These are phyloP conservation scores for Ricordea florida DNA, from an alignment of 92 coral and sea anemone genomes.

Conservation along the genomic window DNA sequence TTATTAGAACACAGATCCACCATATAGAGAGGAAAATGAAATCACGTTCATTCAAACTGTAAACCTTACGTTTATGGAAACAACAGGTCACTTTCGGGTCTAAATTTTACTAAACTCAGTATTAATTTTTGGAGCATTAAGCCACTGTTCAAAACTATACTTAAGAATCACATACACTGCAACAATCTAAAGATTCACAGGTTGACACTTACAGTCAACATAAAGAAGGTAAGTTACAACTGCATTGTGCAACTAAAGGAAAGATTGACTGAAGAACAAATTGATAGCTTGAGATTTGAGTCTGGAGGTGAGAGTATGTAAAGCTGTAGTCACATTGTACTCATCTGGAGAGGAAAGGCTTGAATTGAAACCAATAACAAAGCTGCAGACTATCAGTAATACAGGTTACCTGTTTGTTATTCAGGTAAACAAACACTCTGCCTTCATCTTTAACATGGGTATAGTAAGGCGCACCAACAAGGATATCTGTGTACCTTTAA, in stretches of 20 bases:
- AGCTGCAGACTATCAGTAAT: not conserved
- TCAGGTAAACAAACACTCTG: conserved; percentile 77
- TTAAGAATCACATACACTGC: too few species aligned
- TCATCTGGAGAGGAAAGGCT: not conserved
- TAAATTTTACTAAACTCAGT: not conserved
- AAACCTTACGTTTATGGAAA: not conserved
- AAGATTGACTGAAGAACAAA: too few species aligned
- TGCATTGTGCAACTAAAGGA: too few species aligned
- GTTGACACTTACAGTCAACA: too few species aligned
- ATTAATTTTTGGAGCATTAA: not conserved
- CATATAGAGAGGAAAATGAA: too few species aligned
- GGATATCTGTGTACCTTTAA: conserved; percentile 60
- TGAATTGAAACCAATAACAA: not conserved
- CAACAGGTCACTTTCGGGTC: not conserved
- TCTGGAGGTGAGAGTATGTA: too few species aligned
- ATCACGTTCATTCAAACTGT: too few species aligned
- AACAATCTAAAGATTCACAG: too few species aligned
- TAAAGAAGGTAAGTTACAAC: too few species aligned
- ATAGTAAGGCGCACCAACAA: conserved; percentile 84
- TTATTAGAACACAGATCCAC: too few species aligned
- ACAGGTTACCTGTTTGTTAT: conserved; percentile 62
- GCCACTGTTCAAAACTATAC: not conserved
- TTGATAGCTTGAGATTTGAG: too few species aligned
- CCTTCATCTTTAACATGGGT: conserved; percentile 75
- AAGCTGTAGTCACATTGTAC: too few species aligned